Conservation (phyloP, 2,113 vertebrate species). For the Misgurnus mizolepis region DNA sequence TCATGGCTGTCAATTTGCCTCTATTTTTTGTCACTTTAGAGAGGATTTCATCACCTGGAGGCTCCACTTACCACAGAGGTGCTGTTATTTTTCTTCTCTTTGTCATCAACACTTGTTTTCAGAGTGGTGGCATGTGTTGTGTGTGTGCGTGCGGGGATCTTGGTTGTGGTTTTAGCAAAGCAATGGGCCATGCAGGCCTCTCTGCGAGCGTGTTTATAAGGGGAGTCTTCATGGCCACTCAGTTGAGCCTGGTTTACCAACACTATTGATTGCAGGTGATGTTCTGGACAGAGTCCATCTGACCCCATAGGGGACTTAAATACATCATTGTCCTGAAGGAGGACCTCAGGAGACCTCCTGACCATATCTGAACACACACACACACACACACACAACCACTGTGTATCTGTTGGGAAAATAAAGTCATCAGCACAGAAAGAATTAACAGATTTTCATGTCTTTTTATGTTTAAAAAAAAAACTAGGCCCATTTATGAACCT, state of each 20-base stretch:
- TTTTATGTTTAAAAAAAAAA: background rate
- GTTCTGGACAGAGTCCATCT: conserved; percentile 66
- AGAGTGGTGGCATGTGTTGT: conserved; percentile 31
- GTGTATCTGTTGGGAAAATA: background rate
- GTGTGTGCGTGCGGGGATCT: conserved; percentile 39
- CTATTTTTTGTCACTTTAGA: conserved; percentile 44
- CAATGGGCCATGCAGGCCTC: conserved; percentile 76
- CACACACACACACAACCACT: conserved; percentile 19
- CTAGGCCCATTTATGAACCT: background rate
- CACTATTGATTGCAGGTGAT: conserved; percentile 68
- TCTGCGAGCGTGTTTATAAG: conserved; percentile 65
- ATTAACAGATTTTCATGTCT: background rate
- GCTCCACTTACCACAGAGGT: conserved; percentile 22
- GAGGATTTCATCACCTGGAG: conserved; percentile 40
- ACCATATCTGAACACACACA: conserved; percentile 46
- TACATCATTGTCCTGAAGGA: conserved; percentile 76
- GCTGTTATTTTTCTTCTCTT: conserved; percentile 41
- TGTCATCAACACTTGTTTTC: conserved; percentile 42
- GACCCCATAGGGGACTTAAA: conserved; percentile 75
- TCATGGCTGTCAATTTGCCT: conserved; percentile 47
- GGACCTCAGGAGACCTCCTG: conserved; percentile 70
- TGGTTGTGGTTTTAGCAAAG: conserved; percentile 72
- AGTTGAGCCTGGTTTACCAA: conserved; percentile 67
- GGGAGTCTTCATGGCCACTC: conserved; percentile 64
- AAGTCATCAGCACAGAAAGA: background rate